These are phyloP conservation scores for Argyra leucocephala DNA, from an alignment of 2,888 invertebrate genomes.

Conservation along the genomic window DNA sequence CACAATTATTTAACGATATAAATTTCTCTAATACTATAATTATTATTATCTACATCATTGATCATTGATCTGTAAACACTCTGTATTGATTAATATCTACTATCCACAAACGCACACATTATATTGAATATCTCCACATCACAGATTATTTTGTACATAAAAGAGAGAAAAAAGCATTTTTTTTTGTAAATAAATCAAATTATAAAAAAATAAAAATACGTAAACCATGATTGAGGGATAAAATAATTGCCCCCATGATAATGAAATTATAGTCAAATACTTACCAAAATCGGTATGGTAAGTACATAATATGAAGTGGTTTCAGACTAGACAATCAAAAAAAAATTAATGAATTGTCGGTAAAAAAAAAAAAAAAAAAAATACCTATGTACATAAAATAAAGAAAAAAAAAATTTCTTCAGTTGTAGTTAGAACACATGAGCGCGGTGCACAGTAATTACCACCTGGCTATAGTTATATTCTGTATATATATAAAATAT, in stretches of 20 bases:
- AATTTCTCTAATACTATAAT: no score
- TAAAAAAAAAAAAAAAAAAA: not conserved
- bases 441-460: not conserved
- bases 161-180: not conserved
- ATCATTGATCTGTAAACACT: no score
- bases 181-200: not conserved
- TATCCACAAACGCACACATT: no score
- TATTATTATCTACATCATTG: no score
- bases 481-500: not conserved
- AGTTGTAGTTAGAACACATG: not conserved
- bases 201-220: not conserved
- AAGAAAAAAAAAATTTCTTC: not conserved
- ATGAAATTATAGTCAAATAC: not conserved
- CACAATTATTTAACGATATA: no score
- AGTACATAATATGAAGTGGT: not conserved
- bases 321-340: not conserved
- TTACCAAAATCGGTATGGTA: not conserved
- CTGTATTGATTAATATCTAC: no score
- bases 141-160: no score
- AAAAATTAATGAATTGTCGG: not conserved
- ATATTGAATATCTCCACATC: no score
- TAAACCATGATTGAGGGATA: not conserved
- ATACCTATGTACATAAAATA: not conserved
- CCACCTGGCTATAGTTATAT: not conserved
- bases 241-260: conserved; percentile 1